These are phyloP conservation scores for Phoenoteleia sp. DNA, from an alignment of 2,888 invertebrate species.

Conservation along the genomic window DNA sequence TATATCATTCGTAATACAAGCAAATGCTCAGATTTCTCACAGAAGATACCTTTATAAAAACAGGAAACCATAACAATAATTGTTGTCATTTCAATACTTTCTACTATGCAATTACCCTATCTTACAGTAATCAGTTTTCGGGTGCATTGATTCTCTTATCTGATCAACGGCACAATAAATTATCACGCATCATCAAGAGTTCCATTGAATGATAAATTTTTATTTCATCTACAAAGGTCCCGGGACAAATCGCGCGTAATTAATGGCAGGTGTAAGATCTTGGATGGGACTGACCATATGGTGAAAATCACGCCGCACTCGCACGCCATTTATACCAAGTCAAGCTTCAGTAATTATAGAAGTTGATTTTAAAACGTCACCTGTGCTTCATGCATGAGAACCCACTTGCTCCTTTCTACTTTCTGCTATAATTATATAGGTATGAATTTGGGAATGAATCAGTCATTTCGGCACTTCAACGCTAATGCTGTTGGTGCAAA, in stretches of 20 bases:
- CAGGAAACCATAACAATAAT: conserved; percentile 5
- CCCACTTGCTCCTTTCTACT: conserved; percentile 7
- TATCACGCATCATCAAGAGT: conserved; percentile 50
- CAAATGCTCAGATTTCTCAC: no score
- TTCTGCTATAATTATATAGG: conserved; percentile 15
- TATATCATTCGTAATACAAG: no score
- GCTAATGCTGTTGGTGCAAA: not conserved
- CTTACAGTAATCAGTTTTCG: conserved; percentile 6
- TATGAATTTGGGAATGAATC: conserved; percentile 45
- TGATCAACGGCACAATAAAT: conserved; percentile 43
- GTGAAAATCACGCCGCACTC: conserved; percentile 76
- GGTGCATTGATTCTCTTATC: conserved; percentile 46
- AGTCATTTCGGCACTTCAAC: conserved; percentile 22
- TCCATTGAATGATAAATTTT: conserved; percentile 27
- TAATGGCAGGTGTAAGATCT: conserved; percentile 79
- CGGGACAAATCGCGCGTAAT: conserved; percentile 55
- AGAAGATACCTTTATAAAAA: no score
- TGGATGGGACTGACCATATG: conserved; percentile 76
- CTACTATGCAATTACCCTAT: not conserved
- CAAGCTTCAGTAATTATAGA: conserved; percentile 64
- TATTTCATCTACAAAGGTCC: conserved; percentile 10
- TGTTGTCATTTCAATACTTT: not conserved
- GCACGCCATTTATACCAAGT: conserved; percentile 56
- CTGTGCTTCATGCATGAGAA: conserved; percentile 66
- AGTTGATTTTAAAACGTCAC: conserved; percentile 69